A percentile compares a stretch with the other conserved stretches of the same genome.
Evolutionary conservation across 35 echinoderm and acorn worm species (phyloP).

Genomic region (Heliocidaris tuberculata): DNA sequence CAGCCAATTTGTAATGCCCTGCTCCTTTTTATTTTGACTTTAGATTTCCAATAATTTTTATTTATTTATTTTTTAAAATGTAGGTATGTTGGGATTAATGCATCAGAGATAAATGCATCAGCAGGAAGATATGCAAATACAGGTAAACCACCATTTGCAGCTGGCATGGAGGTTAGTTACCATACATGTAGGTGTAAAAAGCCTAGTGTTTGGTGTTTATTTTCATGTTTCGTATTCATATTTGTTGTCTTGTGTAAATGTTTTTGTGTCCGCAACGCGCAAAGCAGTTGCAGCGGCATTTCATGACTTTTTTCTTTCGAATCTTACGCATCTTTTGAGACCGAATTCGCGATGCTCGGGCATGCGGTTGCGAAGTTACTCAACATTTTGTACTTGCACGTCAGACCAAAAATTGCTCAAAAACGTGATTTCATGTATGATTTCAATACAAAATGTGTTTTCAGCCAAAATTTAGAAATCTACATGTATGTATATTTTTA

Average conservation of each 20-base stretch:
- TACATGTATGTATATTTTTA: too few species aligned
- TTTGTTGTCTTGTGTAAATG: neutral
- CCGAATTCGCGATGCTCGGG: neutral
- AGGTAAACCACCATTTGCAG: conserved; percentile 66
- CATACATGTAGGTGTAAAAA: neutral
- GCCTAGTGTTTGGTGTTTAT: neutral
- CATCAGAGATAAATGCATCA: conserved; percentile 72
- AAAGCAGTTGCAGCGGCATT: too few species aligned
- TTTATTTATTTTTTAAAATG: neutral
- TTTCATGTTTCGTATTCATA: neutral
- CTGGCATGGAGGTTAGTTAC: conserved; percentile 74
- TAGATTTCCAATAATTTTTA: neutral
- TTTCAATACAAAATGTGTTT: neutral
- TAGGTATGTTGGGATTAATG: conserved; percentile 84
- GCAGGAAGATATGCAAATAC: conserved; percentile 54
- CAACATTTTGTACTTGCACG: too few species aligned
- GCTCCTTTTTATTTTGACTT: neutral
- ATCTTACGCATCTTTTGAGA: neutral
- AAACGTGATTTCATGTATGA: too few species aligned
- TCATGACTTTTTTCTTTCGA: too few species aligned
- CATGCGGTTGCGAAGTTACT: too few species aligned
- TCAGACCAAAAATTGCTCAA: too few species aligned
- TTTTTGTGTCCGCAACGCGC: neutral
- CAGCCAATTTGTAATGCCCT: neutral
- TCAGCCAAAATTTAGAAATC: too few species aligned